Evolutionary conservation across 2,113 vertebrate species (phyloP), one percentile per base, ranked within the genome.

Genomic region (Bubo bubo): DNA sequence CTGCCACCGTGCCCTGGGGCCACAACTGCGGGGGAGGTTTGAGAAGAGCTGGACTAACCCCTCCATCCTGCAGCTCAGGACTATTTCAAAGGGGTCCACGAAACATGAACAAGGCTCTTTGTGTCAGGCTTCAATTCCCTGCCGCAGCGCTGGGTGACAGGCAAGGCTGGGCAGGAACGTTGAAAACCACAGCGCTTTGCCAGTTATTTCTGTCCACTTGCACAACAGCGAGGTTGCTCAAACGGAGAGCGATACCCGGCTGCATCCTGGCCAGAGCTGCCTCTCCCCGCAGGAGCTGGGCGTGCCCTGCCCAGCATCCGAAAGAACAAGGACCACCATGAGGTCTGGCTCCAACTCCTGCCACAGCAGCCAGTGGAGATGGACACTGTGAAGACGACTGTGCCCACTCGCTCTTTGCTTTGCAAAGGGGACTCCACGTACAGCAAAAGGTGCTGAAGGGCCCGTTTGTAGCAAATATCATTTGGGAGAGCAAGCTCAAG

Each of bases 301-400:
- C 5, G 4, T n/a, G n/a, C 35, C 62, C 63, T 39, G 67, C 34
- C 43, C 53, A 5, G 35, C 30, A 16, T 4, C 75, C 45, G 6
- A 4, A 43, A 19, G 30, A 55, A 24, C 5, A 1, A 59, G 50
- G 16, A 68, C 4, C 30, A 59, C 12, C 16, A 3, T 1, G 45
- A n/a, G 50, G 14, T 45, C 63, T 1, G 27, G 63, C 67, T 79
- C 71, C 8, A 4, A 6, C 41, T 92, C 45, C 58, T 35, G 43
- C 35, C 76, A 26, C 9, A 67, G 71, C 73, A 49, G 23, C 73
- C 6, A 2, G 15, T 0, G 1, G 41, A 24, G 35, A 47, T 4
- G 49, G 92, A 49, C n/a, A 4, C 39, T 35, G 18, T 0, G 8
- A 68, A 27, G 37, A 41, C 3, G 3, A 55, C 13, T 0, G 4